phyloP scores from a whole-genome alignment of 2,888 invertebrate genomes.

The Ceraclea dissimilis region DNA sequence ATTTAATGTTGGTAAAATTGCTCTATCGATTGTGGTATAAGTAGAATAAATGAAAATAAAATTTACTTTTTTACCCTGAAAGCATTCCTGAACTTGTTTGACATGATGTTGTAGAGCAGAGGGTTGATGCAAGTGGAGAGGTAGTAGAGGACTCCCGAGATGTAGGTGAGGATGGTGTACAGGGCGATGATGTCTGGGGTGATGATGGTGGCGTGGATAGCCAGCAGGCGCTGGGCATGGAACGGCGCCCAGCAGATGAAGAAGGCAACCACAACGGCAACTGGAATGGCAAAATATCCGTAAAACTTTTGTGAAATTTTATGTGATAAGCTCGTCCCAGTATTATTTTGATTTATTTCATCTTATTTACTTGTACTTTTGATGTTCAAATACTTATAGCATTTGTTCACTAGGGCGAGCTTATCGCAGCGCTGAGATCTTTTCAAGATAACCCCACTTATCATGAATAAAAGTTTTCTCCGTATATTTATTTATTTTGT shows the following conservation, averaged over 20 bases:
- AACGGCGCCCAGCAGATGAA: conserved; percentile 91
- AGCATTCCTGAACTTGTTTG: conserved; percentile 85
- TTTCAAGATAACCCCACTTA: too few species aligned
- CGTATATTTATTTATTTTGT: too few species aligned
- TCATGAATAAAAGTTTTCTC: too few species aligned
- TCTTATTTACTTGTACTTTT: too few species aligned
- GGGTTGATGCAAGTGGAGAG: conserved; percentile 91
- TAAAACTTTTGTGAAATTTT: too few species aligned
- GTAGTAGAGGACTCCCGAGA: conserved; percentile 86
- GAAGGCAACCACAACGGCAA: conserved; percentile 85
- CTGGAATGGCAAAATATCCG: conserved; percentile 50
- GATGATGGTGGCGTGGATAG: conserved; percentile 57
- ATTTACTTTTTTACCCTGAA: conserved; percentile 61
- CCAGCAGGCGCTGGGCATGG: conserved; percentile 83
- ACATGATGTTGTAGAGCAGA: conserved; percentile 90
- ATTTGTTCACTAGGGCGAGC: too few species aligned
- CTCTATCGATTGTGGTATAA: too few species aligned
- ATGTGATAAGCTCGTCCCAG: too few species aligned
- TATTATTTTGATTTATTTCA: neutral
- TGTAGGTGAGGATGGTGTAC: conserved; percentile 66
- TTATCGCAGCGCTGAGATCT: too few species aligned
- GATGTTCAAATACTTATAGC: too few species aligned
- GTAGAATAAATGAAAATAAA: neutral
- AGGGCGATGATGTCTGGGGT: conserved; percentile 45
- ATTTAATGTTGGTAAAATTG: too few species aligned